Evolutionary conservation across 2,113 vertebrate species (phyloP).

Genomic region (Struthio camelus): DNA sequence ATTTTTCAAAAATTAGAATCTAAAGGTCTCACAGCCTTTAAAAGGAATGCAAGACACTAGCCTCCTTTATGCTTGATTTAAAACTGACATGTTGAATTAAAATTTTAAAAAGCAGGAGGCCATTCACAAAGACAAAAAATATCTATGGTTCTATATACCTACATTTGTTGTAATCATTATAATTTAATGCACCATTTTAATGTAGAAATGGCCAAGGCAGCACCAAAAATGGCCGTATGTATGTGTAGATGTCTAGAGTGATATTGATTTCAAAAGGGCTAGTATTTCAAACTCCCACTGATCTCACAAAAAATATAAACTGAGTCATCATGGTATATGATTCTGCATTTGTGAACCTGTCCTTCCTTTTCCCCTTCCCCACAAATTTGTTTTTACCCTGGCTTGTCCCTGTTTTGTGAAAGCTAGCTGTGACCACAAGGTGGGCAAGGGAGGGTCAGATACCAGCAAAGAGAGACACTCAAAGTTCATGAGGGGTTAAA

Average conservation of each 20-base stretch:
- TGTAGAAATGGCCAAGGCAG: not conserved
- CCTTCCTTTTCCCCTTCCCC: not conserved
- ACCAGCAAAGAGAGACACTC: too few species aligned
- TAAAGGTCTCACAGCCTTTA: not conserved
- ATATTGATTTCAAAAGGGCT: not conserved
- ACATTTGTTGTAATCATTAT: not conserved
- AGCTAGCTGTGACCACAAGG: not conserved
- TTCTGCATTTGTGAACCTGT: not conserved
- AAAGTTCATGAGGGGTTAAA: too few species aligned
- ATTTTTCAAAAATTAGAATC: not conserved
- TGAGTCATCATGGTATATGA: fast-evolving
- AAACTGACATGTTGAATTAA: not conserved
- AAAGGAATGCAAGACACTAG: not conserved
- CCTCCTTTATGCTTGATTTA: not conserved
- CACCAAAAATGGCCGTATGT: not conserved
- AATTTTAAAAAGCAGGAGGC: not conserved
- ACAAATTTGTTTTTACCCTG: not conserved
- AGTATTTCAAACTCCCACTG: not conserved
- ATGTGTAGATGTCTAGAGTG: not conserved
- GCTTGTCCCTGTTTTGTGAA: not conserved
- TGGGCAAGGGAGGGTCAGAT: too few species aligned
- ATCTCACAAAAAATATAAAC: not conserved
- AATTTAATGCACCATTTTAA: not conserved
- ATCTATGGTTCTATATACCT: not conserved
- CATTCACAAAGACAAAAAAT: not conserved